Evolutionary conservation across 2,113 vertebrate genomes (phyloP).

Genomic region (Albula glossodonta): DNA sequence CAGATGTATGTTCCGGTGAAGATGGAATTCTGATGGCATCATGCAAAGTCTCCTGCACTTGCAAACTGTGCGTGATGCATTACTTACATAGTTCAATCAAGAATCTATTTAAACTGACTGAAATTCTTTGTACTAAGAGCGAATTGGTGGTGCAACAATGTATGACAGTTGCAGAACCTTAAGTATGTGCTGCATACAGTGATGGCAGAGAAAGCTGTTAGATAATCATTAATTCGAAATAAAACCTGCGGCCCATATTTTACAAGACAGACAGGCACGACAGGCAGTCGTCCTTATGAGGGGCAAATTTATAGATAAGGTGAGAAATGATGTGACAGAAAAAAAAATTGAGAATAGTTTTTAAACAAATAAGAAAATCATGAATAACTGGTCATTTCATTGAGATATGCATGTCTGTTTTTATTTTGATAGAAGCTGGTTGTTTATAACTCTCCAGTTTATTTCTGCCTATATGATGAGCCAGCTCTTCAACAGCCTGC

Average conservation of each 20-base stretch:
- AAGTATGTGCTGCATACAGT: neutral
- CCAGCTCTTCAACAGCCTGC: neutral
- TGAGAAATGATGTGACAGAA: too few relatives aligned
- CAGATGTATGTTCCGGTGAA: neutral
- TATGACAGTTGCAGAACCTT: too few relatives aligned
- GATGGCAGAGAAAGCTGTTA: neutral
- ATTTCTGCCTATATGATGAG: neutral
- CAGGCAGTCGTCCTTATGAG: too few relatives aligned
- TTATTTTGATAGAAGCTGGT: neutral
- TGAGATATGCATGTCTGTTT: neutral
- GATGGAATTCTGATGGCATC: neutral
- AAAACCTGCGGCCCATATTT: neutral
- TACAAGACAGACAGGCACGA: neutral
- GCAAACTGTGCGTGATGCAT: neutral
- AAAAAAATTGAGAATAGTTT: too few relatives aligned
- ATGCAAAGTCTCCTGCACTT: neutral
- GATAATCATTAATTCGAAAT: neutral
- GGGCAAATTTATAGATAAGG: too few relatives aligned
- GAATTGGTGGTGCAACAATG: neutral
- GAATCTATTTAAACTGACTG: neutral
- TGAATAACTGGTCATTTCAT: neutral
- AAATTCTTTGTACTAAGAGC: neutral
- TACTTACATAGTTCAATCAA: neutral
- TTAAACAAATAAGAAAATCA: neutral
- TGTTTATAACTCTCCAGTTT: neutral